Conservation (phyloP, 2,113 vertebrate genomes). For the Zeus faber region DNA sequence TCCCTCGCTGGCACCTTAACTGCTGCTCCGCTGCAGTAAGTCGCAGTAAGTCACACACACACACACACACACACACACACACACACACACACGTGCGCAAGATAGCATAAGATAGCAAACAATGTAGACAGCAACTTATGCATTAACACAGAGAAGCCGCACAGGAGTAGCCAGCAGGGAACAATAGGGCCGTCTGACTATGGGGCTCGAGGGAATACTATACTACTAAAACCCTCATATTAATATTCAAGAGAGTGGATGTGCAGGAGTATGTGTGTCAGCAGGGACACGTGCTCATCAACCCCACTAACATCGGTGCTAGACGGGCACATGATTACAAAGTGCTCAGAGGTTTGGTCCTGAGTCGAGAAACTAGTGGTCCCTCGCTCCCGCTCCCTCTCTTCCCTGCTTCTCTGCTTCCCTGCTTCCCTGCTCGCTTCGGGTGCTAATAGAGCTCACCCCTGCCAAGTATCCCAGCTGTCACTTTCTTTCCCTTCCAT, state of each 20-base stretch:
- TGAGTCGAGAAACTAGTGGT: slow-evolving; percentile 53
- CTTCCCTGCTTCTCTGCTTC: slow-evolving; percentile 44
- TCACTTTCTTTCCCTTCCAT: slow-evolving; percentile 53
- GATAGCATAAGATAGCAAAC: not conserved
- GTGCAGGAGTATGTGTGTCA: slow-evolving; percentile 56
- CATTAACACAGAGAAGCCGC: slow-evolving; percentile 25
- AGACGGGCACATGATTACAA: slow-evolving; percentile 70
- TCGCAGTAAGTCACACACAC: too few relatives aligned
- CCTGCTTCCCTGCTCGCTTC: slow-evolving; percentile 5
- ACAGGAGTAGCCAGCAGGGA: slow-evolving; percentile 55
- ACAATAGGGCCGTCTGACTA: slow-evolving; percentile 68
- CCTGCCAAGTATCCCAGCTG: slow-evolving; percentile 59
- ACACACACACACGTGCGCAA: not conserved
- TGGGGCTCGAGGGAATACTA: slow-evolving; percentile 65
- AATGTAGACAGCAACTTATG: slow-evolving; percentile 40
- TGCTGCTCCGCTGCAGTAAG: too few relatives aligned
- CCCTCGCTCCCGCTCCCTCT: slow-evolving; percentile 47
- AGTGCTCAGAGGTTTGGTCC: slow-evolving; percentile 61
- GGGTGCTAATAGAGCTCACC: slow-evolving; percentile 24
- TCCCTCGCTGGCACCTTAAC: slow-evolving; percentile 48
- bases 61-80: not conserved
- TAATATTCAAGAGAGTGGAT: slow-evolving; percentile 68
- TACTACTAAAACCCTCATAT: slow-evolving; percentile 56
- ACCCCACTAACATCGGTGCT: slow-evolving; percentile 61
- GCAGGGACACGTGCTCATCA: slow-evolving; percentile 68